These are phyloP conservation scores for Mus musculus DNA, from an alignment of 2,113 vertebrate species.

Conservation along the genomic window DNA sequence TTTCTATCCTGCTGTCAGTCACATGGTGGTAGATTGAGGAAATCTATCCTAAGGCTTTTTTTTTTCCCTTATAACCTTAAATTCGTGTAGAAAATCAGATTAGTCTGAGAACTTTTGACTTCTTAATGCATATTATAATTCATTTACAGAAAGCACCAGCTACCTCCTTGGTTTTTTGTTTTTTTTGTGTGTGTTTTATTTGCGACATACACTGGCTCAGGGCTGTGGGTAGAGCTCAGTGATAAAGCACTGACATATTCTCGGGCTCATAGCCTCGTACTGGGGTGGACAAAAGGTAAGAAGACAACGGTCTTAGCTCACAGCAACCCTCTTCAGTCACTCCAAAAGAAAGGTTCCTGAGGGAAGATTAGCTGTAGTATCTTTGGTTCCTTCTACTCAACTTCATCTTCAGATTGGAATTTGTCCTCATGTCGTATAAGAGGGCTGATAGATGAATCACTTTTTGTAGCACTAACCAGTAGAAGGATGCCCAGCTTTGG, in stretches of 20 bases:
- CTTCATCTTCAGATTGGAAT: slow-evolving; percentile 53
- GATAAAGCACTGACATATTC: neutral
- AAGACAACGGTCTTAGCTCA: neutral
- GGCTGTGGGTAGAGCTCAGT: neutral
- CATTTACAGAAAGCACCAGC: slow-evolving; percentile 8
- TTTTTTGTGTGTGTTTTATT: neutral
- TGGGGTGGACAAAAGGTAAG: neutral
- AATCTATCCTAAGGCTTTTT: slow-evolving; percentile 59
- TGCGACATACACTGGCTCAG: neutral
- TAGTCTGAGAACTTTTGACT: slow-evolving; percentile 55
- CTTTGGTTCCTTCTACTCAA: slow-evolving; percentile 20
- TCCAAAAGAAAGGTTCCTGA: slow-evolving; percentile 23
- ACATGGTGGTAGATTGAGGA: slow-evolving; percentile 55
- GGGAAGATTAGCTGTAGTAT: neutral
- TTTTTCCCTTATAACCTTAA: neutral
- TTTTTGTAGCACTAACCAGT: slow-evolving; percentile 41
- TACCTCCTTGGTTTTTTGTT: slow-evolving; percentile 61
- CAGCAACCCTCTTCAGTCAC: neutral
- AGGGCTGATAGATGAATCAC: neutral
- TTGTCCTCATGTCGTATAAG: slow-evolving; percentile 4
- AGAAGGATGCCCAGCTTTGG: slow-evolving; percentile 10
- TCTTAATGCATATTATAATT: slow-evolving; percentile 22
- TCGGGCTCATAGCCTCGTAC: too few relatives aligned
- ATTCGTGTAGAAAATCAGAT: slow-evolving; percentile 58
- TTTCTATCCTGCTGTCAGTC: slow-evolving; percentile 82